Percentiles rank a stretch among this genome's conserved stretches.
phyloP scores from a whole-genome alignment of 2,113 vertebrate species.

The Pithys albifrons region DNA sequence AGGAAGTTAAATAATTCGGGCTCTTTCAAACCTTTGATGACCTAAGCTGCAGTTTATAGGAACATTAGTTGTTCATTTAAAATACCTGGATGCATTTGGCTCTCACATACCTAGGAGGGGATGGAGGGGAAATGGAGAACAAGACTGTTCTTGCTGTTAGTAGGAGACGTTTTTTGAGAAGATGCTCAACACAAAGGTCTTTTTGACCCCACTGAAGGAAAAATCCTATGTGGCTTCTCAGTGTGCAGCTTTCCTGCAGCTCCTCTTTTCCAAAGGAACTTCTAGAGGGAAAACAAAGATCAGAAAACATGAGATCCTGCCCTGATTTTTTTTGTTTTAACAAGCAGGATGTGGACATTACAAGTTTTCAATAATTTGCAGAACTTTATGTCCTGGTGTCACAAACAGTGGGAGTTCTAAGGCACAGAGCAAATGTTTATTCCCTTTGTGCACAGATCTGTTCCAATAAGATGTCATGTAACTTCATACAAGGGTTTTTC shows the following conservation, averaged over 20 bases:
- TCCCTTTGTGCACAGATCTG: neutral
- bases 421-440: neutral
- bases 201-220: neutral
- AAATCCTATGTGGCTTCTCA: neutral
- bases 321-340: neutral
- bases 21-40: slow-evolving; percentile 25
- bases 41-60: neutral
- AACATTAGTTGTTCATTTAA: neutral
- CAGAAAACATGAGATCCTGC: neutral
- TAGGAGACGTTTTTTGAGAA: neutral
- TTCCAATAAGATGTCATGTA: neutral
- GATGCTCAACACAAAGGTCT: neutral
- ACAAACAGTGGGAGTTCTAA: neutral
- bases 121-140: neutral
- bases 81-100: neutral
- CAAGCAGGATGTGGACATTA: neutral
- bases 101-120: neutral
- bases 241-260: neutral
- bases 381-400: neutral
- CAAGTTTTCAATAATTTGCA: neutral
- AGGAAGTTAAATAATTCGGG: slow-evolving; percentile 30
- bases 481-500: neutral
- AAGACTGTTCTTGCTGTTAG: neutral
- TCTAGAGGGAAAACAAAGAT: neutral
- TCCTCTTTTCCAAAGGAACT: neutral